Conservation (phyloP, 2,888 invertebrate species). For the Caenorhabditis wallacei region DNA sequence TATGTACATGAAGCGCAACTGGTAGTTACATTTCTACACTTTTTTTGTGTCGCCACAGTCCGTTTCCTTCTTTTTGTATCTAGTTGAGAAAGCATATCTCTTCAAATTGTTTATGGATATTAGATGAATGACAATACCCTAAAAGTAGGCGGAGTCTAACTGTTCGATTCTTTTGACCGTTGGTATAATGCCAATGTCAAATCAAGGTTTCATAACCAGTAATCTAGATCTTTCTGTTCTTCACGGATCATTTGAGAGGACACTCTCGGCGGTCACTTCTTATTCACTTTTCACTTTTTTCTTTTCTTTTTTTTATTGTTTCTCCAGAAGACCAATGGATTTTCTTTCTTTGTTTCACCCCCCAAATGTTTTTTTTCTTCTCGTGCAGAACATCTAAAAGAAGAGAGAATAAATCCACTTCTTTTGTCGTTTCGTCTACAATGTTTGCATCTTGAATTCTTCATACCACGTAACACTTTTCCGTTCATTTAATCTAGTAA, state of each 20-base stretch:
- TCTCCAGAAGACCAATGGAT: slow-evolving; percentile 13
- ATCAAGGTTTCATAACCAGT: slow-evolving; percentile 14
- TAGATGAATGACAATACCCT: background rate
- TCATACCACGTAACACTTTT: slow-evolving; percentile 22
- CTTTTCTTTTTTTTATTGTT: slow-evolving; percentile 45
- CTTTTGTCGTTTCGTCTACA: slow-evolving; percentile 1
- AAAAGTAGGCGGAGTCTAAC: slow-evolving; percentile 6
- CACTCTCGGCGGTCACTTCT: slow-evolving; percentile 53
- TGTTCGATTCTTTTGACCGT: slow-evolving; percentile 16
- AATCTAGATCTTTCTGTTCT: background rate
- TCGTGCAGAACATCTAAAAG: slow-evolving; percentile 1
- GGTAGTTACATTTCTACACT: slow-evolving; percentile 44
- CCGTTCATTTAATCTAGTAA: slow-evolving; percentile 25
- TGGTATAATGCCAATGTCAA: slow-evolving; percentile 29
- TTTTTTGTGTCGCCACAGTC: slow-evolving; percentile 23
- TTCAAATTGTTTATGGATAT: slow-evolving; percentile 49
- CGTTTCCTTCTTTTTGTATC: slow-evolving; percentile 30
- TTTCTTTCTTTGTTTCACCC: slow-evolving; percentile 35
- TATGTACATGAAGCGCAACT: slow-evolving; percentile 51
- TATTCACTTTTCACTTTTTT: slow-evolving; percentile 52
- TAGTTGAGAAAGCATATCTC: slow-evolving; percentile 35
- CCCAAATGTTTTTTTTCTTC: slow-evolving; percentile 26
- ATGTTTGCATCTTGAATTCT: slow-evolving; percentile 22
- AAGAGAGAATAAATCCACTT: slow-evolving; percentile 16
- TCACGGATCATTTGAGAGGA: slow-evolving; percentile 54